A percentile compares a stretch with the other conserved stretches of the same genome.
Evolutionary conservation across 2,113 vertebrate genomes (phyloP).

Genomic region (Podarcis cretensis): DNA sequence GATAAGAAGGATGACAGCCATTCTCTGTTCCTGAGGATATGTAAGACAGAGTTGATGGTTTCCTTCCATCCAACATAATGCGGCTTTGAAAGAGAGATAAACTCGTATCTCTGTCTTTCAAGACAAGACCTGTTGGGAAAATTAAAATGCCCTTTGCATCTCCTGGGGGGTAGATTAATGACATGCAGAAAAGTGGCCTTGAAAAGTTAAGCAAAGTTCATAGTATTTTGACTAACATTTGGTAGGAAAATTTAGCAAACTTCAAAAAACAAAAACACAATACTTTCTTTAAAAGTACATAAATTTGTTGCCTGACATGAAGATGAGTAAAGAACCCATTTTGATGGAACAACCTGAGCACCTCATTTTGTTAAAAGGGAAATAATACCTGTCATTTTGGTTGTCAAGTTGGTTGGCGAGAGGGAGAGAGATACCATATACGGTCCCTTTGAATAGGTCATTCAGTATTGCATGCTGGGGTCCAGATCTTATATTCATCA

Average conservation of each 20-base stretch:
- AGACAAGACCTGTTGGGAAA: background rate
- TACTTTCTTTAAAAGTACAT: background rate
- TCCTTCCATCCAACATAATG: background rate
- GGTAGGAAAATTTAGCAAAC: background rate
- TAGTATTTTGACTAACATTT: background rate
- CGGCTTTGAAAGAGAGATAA: background rate
- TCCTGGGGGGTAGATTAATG: background rate
- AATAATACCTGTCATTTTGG: background rate
- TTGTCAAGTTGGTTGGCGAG: no score
- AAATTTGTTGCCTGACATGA: background rate
- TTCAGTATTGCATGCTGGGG: background rate
- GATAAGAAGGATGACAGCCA: background rate
- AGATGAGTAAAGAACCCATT: background rate
- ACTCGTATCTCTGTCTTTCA: background rate
- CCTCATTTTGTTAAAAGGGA: background rate
- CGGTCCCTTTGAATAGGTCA: background rate
- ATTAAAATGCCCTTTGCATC: conserved; percentile 16
- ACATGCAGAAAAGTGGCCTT: background rate
- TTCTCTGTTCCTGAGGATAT: background rate
- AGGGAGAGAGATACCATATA: background rate
- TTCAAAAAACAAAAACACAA: background rate
- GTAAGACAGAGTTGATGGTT: background rate
- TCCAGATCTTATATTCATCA: background rate
- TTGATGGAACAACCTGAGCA: background rate
- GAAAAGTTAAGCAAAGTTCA: conserved; percentile 3